These are phyloP conservation scores for Rhyacichthys aspro DNA, from an alignment of 2,797 vertebrate species.

Conservation along the genomic window DNA sequence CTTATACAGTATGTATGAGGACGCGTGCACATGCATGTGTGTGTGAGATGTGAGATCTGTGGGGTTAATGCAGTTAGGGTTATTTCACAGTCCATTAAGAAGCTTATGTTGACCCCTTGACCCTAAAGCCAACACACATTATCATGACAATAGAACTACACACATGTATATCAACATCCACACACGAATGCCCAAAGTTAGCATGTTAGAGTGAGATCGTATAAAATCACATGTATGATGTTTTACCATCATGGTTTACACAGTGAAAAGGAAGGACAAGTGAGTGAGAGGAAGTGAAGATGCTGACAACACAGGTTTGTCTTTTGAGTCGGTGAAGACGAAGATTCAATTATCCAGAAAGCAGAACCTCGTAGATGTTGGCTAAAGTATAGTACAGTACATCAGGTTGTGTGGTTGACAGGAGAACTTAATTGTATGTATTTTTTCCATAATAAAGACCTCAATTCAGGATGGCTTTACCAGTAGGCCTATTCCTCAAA, in stretches of 20 bases:
- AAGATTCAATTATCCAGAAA: conserved; percentile 72
- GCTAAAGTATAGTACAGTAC: not conserved
- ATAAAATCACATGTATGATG: conserved; percentile 62
- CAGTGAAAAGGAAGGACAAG: conserved; percentile 87
- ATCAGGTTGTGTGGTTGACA: not conserved
- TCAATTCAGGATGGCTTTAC: no score
- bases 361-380: conserved; percentile 51
- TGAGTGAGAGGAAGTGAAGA: conserved; percentile 62
- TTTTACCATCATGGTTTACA: conserved; percentile 90
- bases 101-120: conserved; percentile 97
- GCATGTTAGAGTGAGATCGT: conserved; percentile 74
- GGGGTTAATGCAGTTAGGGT: conserved; percentile 99
- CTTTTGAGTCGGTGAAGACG: conserved; percentile 40
- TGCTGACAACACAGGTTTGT: conserved; percentile 56
- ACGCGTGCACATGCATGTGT: conserved; percentile 21
- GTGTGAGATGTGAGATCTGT: conserved; percentile 81
- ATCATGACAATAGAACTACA: conserved; percentile 94
- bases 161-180: conserved; percentile 49
- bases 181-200: conserved; percentile 89
- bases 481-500: no score
- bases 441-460: no score
- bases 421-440: no score
- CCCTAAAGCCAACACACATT: conserved; percentile 98
- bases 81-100: conserved; percentile 99
- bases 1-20: conserved; percentile 44